Base-by-base conservation (phyloP, 2,888 invertebrate genomes). In the Margaritifera margaritifera region DNA sequence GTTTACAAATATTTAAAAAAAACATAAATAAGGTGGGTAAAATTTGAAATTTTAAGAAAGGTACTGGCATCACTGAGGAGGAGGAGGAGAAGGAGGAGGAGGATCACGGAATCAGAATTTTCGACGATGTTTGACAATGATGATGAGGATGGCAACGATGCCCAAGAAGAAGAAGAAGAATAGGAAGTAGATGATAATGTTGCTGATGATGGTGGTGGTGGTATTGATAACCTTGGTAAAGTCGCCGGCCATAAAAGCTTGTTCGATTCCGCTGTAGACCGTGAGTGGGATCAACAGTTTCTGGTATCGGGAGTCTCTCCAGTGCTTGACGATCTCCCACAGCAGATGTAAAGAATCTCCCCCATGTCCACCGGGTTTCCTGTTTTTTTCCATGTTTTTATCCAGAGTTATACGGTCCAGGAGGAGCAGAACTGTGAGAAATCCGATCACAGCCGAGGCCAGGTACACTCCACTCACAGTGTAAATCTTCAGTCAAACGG, bases 181-280 rank as follows among this genome's bases (percentile, higher is more conserved):
- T 11, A 11, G 11, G 1, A 42, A 11, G 11, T 11, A 2, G 11
- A 42, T 11, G 42, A 42, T 42, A 11, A 11, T 42, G 11, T 42
- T 42, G 42, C 11, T 42, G 1, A 11, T 31, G 31, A 1, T 31
- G 8, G 8, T 31, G 6, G 31, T 31, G 6, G 6, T 31, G 42
- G 42, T 42, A 11, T 8, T 42, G 42, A 42, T 86, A 76, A 91
- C 91, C 81, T 90, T 89, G 0, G 91, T 91, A 79, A 88, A 92
- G 58, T 91, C 90, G 4, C 97, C 97, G 27, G 96, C 95, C 80
- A 97, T 95, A 91, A 98, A 98, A 0, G 97, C 98, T 89, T 98
- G 98, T 88, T 98, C 98, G 93, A 99, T 95, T 69, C 98, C 98
- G 84, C 97, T 97, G 94, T 96, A 99, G 65, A 98, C 91, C 0